Conservation (phyloP, 2,113 vertebrate genomes). For the Turdus rufiventris region DNA sequence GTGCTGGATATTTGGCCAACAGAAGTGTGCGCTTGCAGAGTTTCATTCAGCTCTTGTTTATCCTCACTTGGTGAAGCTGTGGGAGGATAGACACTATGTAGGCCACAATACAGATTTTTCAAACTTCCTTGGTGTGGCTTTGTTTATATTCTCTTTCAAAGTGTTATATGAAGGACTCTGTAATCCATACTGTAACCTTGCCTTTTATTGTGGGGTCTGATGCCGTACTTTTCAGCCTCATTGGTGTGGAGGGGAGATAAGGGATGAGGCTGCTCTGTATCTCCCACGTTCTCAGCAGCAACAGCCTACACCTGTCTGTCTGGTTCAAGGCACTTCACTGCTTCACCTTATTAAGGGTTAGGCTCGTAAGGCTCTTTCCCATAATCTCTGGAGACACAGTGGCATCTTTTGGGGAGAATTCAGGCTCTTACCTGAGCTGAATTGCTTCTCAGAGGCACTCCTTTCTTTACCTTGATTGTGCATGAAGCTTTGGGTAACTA, state of each 20-base stretch:
- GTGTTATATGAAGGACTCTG: not conserved
- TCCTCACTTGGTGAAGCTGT: slow-evolving; percentile 30
- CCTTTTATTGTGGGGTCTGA: not conserved
- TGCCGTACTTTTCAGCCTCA: fast-evolving
- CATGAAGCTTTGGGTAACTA: not conserved
- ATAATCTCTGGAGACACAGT: not conserved
- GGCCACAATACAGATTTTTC: slow-evolving; percentile 29
- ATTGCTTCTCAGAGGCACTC: not conserved
- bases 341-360: not conserved
- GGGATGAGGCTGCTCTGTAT: not conserved
- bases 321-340: not conserved
- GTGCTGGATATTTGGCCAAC: not conserved
- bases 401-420: not conserved
- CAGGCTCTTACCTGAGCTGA: not conserved
- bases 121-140: not conserved
- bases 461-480: not conserved
- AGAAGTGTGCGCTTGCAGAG: not conserved
- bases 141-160: not conserved
- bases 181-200: not conserved
- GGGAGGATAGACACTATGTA: slow-evolving; percentile 50
- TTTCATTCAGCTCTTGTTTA: slow-evolving; percentile 52
- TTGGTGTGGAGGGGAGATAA: not conserved
- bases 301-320: not conserved
- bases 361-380: not conserved
- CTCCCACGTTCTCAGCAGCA: not conserved